phyloP scores from a whole-genome alignment of 2,888 invertebrate genomes.

The Cantharis rustica region DNA sequence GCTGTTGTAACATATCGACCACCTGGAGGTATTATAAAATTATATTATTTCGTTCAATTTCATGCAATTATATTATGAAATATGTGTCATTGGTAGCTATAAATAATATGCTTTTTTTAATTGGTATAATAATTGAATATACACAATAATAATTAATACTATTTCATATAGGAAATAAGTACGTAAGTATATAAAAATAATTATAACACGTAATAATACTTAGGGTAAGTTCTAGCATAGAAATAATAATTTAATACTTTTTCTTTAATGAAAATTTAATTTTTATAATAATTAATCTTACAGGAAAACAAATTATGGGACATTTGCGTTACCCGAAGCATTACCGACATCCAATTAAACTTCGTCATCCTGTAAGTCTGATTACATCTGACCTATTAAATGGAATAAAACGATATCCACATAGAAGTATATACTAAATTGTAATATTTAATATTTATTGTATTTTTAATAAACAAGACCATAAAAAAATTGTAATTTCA shows the following conservation, averaged over 20 bases:
- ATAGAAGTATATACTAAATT: neutral
- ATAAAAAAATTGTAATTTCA: neutral
- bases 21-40: slow-evolving; percentile 48
- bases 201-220: too few relatives aligned
- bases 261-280: neutral
- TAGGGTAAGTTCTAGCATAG: too few relatives aligned
- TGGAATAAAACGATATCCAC: slow-evolving; percentile 10
- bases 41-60: neutral
- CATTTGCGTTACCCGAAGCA: slow-evolving; percentile 45
- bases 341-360: slow-evolving; percentile 43
- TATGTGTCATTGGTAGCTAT: neutral
- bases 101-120: neutral
- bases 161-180: too few relatives aligned
- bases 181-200: too few relatives aligned
- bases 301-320: neutral
- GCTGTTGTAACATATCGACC: slow-evolving; percentile 60
- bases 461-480: neutral
- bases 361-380: slow-evolving; percentile 46
- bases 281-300: neutral
- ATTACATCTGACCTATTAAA: slow-evolving; percentile 47
- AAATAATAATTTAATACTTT: too few relatives aligned
- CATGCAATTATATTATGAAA: neutral
- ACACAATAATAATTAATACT: too few relatives aligned
- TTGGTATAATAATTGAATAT: neutral
- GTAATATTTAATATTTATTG: neutral